phyloP scores from a whole-genome alignment of 2,113 vertebrate genomes.

The Neoarius graeffei region DNA sequence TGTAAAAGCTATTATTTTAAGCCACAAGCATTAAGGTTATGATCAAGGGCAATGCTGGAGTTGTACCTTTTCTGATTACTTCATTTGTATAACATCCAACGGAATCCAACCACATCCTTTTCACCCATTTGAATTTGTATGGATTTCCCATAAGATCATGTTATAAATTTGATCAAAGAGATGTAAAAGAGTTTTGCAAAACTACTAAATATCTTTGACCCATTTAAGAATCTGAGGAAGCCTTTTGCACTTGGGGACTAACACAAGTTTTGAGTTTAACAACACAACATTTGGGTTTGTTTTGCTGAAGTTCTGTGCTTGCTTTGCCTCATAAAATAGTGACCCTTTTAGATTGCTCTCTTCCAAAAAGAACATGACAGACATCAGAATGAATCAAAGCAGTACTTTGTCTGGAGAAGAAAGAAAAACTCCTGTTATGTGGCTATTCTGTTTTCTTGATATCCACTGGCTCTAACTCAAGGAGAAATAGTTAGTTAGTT shows the following conservation, averaged over 20 bases:
- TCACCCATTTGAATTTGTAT: neutral
- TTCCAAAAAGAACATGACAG: slow-evolving; percentile 17
- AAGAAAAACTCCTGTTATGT: neutral
- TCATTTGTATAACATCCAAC: neutral
- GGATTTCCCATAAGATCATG: neutral
- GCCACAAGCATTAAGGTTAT: neutral
- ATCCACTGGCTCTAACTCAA: slow-evolving; percentile 35
- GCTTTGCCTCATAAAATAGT: neutral
- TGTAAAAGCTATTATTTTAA: neutral
- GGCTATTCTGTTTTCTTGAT: slow-evolving; percentile 20
- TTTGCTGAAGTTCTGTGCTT: neutral
- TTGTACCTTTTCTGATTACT: neutral
- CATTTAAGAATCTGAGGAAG: neutral
- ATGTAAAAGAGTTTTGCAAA: neutral
- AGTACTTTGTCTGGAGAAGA: neutral
- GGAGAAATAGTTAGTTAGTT: neutral
- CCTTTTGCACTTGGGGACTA: neutral
- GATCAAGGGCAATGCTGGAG: neutral
- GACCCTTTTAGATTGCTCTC: neutral
- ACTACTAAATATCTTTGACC: neutral
- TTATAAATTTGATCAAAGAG: neutral
- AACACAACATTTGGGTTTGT: neutral
- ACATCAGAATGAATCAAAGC: slow-evolving; percentile 24
- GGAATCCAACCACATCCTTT: neutral
- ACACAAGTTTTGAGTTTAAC: neutral